Evolutionary conservation across 1,140 invertebrate species (phyloP).

Genomic region (Drosophila albomicans): DNA sequence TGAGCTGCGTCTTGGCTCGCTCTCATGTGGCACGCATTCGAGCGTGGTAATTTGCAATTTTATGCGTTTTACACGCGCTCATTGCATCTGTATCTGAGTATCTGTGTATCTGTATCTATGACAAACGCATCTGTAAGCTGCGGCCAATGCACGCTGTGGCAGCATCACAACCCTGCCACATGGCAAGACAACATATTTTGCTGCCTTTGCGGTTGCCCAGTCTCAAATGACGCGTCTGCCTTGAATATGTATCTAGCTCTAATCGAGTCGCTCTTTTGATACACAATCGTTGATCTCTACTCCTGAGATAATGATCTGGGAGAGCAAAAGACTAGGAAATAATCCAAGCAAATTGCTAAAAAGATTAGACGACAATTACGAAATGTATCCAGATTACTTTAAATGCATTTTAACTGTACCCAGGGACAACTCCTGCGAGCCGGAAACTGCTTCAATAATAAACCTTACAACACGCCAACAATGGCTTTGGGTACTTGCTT

Average conservation of each 20-base stretch:
- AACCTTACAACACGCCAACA: conserved; percentile 47
- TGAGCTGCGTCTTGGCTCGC: conserved; percentile 31
- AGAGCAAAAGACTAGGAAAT: conserved; percentile 5
- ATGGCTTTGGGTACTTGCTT: conserved; percentile 48
- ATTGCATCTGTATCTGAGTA: conserved; percentile 33
- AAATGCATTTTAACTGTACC: conserved; percentile 31
- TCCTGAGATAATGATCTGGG: conserved; percentile 14
- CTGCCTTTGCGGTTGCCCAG: conserved; percentile 42
- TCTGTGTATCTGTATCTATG: conserved; percentile 47
- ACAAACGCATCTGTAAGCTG: conserved; percentile 39
- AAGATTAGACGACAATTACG: conserved; percentile 12
- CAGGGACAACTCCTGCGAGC: conserved; percentile 14
- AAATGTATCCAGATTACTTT: not conserved
- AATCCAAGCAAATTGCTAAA: conserved; percentile 23
- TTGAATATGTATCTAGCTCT: conserved; percentile 14
- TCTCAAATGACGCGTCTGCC: conserved; percentile 29
- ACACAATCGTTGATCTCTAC: not conserved
- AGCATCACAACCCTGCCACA: conserved; percentile 36
- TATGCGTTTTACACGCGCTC: conserved; percentile 74
- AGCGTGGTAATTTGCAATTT: conserved; percentile 74
- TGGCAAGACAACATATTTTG: conserved; percentile 55
- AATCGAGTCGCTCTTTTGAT: conserved; percentile 11
- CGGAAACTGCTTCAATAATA: conserved; percentile 52
- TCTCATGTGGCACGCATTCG: conserved; percentile 61
- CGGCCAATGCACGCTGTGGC: conserved; percentile 35